Conservation (phyloP, 2,888 invertebrate genomes). For the Hirtodrosophila confusa region DNA sequence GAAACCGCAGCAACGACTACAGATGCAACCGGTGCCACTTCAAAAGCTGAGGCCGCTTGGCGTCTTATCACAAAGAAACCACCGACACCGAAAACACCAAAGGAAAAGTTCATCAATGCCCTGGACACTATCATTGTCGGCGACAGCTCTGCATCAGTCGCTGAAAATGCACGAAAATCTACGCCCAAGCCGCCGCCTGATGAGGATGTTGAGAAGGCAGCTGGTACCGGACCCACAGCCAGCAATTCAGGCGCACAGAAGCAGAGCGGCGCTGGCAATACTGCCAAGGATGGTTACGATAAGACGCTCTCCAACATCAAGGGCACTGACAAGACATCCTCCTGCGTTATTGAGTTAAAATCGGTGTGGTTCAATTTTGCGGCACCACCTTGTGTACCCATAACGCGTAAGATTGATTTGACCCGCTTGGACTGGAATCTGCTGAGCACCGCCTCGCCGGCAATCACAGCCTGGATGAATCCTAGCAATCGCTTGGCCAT, state of each 20-base stretch:
- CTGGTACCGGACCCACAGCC: constrained; percentile 4
- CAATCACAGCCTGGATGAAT: constrained; percentile 99
- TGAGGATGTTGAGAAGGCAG: constrained; percentile 84
- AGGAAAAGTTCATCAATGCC: constrained; percentile 85
- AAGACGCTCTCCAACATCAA: constrained; percentile 86
- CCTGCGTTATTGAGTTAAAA: constrained; percentile 94
- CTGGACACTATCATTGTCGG: constrained; percentile 78
- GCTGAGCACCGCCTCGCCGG: constrained; percentile 96
- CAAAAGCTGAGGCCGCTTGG: constrained; percentile 84
- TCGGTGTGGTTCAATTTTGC: constrained; percentile 99
- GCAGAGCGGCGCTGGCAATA: constrained; percentile 24
- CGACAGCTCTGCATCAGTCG: constrained; percentile 49
- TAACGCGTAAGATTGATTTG: constrained; percentile 96
- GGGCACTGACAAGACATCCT: constrained; percentile 89
- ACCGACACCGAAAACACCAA: constrained; percentile 86
- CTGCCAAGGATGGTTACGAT: constrained; percentile 76
- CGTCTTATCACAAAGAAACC: constrained; percentile 85
- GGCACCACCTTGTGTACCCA: constrained; percentile 96
- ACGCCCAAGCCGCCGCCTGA: constrained; percentile 64
- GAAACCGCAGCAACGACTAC: constrained; percentile 25
- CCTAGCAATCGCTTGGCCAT: constrained; percentile 96
- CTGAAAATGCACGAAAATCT: constrained; percentile 55
- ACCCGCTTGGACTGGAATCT: constrained; percentile 98
- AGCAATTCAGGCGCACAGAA: constrained; percentile 39
- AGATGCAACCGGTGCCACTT: constrained; percentile 73